Conservation (phyloP, 1,140 invertebrate genomes). For the Melanaphis sacchari region DNA sequence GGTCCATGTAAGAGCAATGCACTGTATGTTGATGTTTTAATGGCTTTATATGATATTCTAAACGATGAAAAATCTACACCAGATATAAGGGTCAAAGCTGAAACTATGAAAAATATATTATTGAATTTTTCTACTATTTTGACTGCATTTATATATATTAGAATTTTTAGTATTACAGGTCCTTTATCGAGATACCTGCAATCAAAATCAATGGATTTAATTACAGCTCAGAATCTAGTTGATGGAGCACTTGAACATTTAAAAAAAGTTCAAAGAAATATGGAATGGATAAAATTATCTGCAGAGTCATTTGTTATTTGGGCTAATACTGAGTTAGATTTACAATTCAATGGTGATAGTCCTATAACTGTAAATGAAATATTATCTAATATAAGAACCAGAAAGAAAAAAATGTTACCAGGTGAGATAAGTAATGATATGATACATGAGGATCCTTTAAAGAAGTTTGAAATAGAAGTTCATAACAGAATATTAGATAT, state of each 20-base stretch:
- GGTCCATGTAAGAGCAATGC: constrained; percentile 10
- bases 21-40: constrained; percentile 18
- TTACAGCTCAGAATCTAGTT: constrained; percentile 26
- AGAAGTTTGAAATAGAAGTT: neutral
- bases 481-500: constrained; percentile 10
- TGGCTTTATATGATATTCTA: neutral
- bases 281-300: constrained; percentile 27
- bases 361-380: constrained; percentile 19
- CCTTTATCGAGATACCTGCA: constrained; percentile 26
- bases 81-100: constrained; percentile 29
- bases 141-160: constrained; percentile 22
- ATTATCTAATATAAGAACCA: neutral
- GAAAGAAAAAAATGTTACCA: constrained; percentile 19
- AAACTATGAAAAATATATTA: constrained; percentile 21
- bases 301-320: neutral
- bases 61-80: constrained; percentile 2
- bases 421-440: neutral
- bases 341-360: neutral
- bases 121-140: constrained; percentile 9
- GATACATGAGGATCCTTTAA: neutral
- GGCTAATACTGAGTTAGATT: constrained; percentile 14
- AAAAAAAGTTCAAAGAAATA: constrained; percentile 28
- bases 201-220: neutral
- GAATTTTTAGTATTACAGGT: constrained; percentile 22
- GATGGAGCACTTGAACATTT: constrained; percentile 20